Evolutionary conservation across 2,888 invertebrate genomes (phyloP).

Genomic region (Dasysyrphus tricinctus): DNA sequence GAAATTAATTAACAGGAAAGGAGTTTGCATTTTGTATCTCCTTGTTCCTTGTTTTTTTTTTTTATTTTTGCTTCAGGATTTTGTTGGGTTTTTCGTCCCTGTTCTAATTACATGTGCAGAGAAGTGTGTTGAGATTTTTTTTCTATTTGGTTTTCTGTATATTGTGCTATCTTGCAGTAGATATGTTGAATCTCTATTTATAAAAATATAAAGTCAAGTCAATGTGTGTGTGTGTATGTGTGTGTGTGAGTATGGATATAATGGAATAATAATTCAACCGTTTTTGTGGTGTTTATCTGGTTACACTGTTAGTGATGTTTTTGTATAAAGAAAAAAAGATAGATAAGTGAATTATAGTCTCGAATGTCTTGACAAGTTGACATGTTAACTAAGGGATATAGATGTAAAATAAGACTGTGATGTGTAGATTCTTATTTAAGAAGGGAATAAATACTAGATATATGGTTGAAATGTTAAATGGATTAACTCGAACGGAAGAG

Average conservation of each 20-base stretch:
- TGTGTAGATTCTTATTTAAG: neutral
- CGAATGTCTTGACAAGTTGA: conserved; percentile 64
- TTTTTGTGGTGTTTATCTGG: conserved; percentile 40
- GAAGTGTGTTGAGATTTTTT: conserved; percentile 10
- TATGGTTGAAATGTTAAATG: neutral
- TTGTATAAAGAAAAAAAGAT: conserved; percentile 27
- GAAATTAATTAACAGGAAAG: conserved; percentile 68
- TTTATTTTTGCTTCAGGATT: neutral
- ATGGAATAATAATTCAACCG: conserved; percentile 62
- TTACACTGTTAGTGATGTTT: conserved; percentile 18
- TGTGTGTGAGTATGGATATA: neutral
- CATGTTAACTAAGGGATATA: conserved; percentile 12
- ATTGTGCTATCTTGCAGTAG: neutral
- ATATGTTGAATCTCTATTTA: neutral
- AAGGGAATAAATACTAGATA: neutral
- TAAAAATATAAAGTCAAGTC: neutral
- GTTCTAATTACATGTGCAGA: conserved; percentile 62
- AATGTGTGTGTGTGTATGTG: neutral
- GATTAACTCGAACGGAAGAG: neutral
- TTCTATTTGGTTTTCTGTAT: neutral
- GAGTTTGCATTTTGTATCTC: conserved; percentile 43
- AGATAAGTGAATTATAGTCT: conserved; percentile 58
- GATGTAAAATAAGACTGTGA: neutral
- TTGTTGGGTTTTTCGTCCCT: conserved; percentile 29
- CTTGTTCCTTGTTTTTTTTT: conserved; percentile 6